These are phyloP conservation scores for Halcyon badia DNA, from an alignment of 2,797 vertebrate species.

Conservation along the genomic window DNA sequence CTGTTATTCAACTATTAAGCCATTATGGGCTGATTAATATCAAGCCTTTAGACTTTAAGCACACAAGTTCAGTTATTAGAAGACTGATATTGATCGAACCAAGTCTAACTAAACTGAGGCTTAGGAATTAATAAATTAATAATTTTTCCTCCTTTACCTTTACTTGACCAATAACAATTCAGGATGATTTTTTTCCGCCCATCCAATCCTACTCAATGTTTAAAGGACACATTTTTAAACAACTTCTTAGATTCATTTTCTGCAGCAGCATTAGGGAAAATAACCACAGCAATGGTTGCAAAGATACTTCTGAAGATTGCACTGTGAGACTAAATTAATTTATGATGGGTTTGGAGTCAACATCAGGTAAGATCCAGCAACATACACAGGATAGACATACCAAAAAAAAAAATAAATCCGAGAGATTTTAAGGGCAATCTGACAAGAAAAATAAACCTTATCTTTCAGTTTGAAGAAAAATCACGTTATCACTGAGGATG, in stretches of 20 bases:
- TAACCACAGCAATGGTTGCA: fast-evolving
- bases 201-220: not conserved
- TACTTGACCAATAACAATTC: not conserved
- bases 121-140: not conserved
- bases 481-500: not conserved
- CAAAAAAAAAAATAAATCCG: not conserved
- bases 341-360: not conserved
- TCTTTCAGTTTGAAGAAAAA: constrained; percentile 4
- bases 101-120: not conserved
- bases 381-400: not conserved
- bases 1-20: not conserved
- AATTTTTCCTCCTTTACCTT: not conserved
- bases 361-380: not conserved
- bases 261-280: not conserved
- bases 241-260: not conserved
- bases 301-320: not conserved
- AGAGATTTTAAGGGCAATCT: not conserved
- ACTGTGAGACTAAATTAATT: not conserved
- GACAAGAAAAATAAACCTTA: not conserved
- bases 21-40: not conserved
- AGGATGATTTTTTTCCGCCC: not conserved
- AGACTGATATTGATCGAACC: not conserved
- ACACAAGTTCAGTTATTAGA: not conserved
- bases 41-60: not conserved
- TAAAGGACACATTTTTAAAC: not conserved